Conservation (phyloP, 92 coral and sea anemone species). For the Palythoa heliodiscus region DNA sequence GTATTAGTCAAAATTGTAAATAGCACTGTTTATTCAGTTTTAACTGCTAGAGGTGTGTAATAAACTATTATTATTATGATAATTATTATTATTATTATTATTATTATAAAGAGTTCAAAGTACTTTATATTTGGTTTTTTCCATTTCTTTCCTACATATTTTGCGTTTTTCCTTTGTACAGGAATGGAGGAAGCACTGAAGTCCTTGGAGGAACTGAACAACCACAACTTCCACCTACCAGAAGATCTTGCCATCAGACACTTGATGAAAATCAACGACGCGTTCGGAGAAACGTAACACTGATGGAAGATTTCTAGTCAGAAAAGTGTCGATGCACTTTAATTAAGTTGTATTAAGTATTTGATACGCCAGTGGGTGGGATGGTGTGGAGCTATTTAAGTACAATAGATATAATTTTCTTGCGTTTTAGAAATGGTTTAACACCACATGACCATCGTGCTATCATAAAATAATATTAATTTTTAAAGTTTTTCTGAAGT, state of each 20-base stretch:
- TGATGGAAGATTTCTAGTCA: neutral
- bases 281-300: slow-evolving; percentile 82
- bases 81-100: too few species aligned
- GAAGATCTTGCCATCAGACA: slow-evolving; percentile 98
- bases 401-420: neutral
- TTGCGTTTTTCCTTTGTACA: slow-evolving; percentile 4
- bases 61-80: too few species aligned
- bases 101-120: too few species aligned
- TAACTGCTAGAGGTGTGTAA: too few species aligned
- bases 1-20: too few species aligned
- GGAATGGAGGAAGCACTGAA: slow-evolving; percentile 89
- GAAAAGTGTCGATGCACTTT: neutral
- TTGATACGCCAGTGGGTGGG: neutral
- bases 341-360: neutral
- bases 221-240: slow-evolving; percentile 83
- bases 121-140: too few species aligned
- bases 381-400: neutral
- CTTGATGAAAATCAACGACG: slow-evolving; percentile 92
- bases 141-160: neutral
- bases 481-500: neutral
- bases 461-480: neutral
- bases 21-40: too few species aligned
- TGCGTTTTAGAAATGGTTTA: neutral
- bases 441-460: neutral
- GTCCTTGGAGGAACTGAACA: slow-evolving; percentile 77